phyloP scores from a whole-genome alignment of 1,140 invertebrate species.

The Colletes gigas region DNA sequence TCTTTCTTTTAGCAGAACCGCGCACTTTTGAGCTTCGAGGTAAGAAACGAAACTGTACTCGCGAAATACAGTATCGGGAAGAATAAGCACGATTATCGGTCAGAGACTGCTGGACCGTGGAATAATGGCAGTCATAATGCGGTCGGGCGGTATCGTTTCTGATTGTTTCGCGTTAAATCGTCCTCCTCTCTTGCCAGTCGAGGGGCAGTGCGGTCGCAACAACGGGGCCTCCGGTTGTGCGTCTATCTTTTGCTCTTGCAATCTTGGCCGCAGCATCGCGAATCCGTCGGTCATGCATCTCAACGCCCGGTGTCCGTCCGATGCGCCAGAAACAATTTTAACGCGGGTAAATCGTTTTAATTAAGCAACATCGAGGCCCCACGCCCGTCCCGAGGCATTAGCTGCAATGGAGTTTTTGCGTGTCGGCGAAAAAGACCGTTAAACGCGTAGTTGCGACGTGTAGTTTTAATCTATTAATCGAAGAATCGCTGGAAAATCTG shows the following conservation, averaged over 20 bases:
- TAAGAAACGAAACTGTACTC: too few species aligned
- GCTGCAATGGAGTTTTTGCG: slow-evolving; percentile 1
- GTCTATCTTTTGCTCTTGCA: slow-evolving; percentile 17
- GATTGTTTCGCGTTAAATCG: slow-evolving; percentile 36
- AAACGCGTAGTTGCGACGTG: too few species aligned
- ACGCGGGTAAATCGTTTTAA: slow-evolving; percentile 40
- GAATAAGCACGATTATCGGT: neutral
- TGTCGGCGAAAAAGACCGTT: neutral
- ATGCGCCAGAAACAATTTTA: slow-evolving; percentile 30
- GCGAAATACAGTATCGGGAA: neutral
- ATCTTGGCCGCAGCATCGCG: slow-evolving; percentile 19
- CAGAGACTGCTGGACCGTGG: neutral
- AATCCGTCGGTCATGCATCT: slow-evolving; percentile 33
- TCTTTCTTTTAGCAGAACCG: too few species aligned
- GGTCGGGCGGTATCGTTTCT: slow-evolving; percentile 12
- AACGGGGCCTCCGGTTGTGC: neutral
- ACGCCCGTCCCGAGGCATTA: neutral
- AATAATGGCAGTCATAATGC: slow-evolving; percentile 24
- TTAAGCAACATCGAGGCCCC: slow-evolving; percentile 4
- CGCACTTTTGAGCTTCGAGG: too few species aligned
- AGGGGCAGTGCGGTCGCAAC: neutral
- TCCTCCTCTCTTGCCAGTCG: neutral
- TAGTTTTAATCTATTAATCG: neutral
- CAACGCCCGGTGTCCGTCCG: slow-evolving; percentile 11
- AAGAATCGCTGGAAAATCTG: neutral